A percentile compares a stretch with the other conserved stretches of the same genome.
Evolutionary conservation across 2,888 invertebrate species (phyloP).

Genomic region (Eueremaeus valkanovi): DNA sequence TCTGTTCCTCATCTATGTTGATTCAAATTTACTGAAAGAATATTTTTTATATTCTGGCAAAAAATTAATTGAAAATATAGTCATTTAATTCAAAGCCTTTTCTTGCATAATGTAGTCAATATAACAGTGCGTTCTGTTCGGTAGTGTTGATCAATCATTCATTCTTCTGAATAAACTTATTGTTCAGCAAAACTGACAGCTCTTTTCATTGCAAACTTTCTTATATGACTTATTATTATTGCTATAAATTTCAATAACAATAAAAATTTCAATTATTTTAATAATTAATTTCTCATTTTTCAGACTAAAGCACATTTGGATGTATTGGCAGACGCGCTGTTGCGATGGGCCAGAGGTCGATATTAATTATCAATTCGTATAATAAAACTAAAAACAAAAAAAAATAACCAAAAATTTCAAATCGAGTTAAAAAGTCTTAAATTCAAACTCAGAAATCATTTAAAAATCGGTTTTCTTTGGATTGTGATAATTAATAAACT

Average conservation of each 20-base stretch:
- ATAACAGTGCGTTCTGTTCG: too few species aligned
- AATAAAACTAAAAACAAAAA: too few species aligned
- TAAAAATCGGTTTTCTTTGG: background rate
- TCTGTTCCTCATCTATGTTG: too few species aligned
- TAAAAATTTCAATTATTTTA: background rate
- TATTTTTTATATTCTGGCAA: too few species aligned
- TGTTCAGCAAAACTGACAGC: too few species aligned
- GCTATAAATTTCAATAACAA: background rate
- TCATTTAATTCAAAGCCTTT: too few species aligned
- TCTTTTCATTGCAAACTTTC: too few species aligned
- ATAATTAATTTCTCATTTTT: slow-evolving; percentile 51
- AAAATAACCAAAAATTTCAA: background rate
- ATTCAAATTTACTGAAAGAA: too few species aligned
- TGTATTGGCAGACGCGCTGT: slow-evolving; percentile 85
- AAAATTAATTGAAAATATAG: too few species aligned
- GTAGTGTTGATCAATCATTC: too few species aligned
- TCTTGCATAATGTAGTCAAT: too few species aligned
- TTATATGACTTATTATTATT: background rate
- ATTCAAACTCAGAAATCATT: background rate
- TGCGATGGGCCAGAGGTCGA: slow-evolving; percentile 91
- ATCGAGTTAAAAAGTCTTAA: background rate
- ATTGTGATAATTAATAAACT: background rate
- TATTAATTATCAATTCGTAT: slow-evolving; percentile 54
- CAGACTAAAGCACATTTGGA: slow-evolving; percentile 94
- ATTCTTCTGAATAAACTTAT: too few species aligned